A percentile compares a stretch with the other conserved stretches of the same genome.
Evolutionary conservation across 2,113 vertebrate genomes (phyloP).

Genomic region (Epinephelus fuscoguttatus): DNA sequence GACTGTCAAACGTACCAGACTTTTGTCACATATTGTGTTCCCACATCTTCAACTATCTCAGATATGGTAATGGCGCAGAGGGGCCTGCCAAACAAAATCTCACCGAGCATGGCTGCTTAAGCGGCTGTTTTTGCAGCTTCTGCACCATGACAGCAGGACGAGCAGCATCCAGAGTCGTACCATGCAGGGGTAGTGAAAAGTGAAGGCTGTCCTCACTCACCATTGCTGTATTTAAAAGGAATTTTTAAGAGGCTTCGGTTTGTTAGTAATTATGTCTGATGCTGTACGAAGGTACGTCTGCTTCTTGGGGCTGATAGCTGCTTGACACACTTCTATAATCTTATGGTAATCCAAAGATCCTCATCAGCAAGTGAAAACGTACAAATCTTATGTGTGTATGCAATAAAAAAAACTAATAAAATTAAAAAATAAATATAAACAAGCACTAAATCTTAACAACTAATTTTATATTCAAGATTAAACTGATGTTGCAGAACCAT

Average conservation of each 20-base stretch:
- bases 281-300: background rate
- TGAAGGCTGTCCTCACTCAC: background rate
- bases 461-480: background rate
- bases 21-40: slow-evolving; percentile 42
- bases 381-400: slow-evolving; percentile 7
- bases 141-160: slow-evolving; percentile 29
- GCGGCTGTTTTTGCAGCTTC: slow-evolving; percentile 15
- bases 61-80: slow-evolving; percentile 19
- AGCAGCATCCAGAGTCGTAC: background rate
- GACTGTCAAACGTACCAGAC: slow-evolving; percentile 34
- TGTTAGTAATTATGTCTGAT: slow-evolving; percentile 2
- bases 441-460: background rate
- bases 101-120: slow-evolving; percentile 13
- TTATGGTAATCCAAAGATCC: slow-evolving; percentile 45
- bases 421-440: background rate
- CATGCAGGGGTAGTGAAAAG: background rate
- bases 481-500: background rate
- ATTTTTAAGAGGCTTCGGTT: background rate
- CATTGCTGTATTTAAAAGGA: background rate
- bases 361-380: slow-evolving; percentile 30
- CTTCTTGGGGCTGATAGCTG: slow-evolving; percentile 23
- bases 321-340: slow-evolving; percentile 51
- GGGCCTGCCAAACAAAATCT: slow-evolving; percentile 7
- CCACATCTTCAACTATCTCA: slow-evolving; percentile 10
- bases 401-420: background rate